These are phyloP conservation scores for Varecia variegata DNA, from an alignment of 2,797 vertebrate species.

Conservation along the genomic window DNA sequence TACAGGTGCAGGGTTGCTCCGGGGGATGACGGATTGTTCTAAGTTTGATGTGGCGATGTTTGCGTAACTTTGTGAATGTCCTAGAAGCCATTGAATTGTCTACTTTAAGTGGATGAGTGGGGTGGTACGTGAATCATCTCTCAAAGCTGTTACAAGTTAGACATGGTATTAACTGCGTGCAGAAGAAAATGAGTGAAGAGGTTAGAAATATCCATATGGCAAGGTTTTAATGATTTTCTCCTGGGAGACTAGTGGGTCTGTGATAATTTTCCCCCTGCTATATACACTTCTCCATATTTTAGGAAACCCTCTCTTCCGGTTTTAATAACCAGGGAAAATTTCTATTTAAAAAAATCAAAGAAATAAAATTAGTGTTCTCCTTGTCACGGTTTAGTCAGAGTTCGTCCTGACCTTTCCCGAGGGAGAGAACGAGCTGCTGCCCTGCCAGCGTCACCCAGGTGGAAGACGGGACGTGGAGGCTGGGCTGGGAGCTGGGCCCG, in stretches of 20 bases:
- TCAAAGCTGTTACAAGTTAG: neutral
- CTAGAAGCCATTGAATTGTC: neutral
- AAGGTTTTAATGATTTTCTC: neutral
- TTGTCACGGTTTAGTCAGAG: neutral
- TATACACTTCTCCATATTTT: neutral
- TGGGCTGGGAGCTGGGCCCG: neutral
- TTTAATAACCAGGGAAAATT: neutral
- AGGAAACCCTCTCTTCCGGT: neutral
- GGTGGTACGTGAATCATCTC: neutral
- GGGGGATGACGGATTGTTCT: neutral
- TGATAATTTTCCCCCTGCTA: neutral
- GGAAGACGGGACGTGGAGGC: neutral
- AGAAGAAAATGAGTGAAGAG: neutral
- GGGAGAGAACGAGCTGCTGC: neutral
- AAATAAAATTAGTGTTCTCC: neutral
- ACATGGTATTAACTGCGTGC: neutral
- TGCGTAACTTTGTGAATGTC: neutral
- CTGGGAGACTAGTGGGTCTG: neutral
- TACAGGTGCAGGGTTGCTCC: neutral
- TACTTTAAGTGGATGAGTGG: neutral
- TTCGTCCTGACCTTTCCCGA: neutral
- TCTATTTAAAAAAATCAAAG: neutral
- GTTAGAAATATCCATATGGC: neutral
- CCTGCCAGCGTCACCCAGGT: neutral
- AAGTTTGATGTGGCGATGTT: neutral